phyloP scores from a whole-genome alignment of 1,140 invertebrate species.

The Pristionchus pacificus region DNA sequence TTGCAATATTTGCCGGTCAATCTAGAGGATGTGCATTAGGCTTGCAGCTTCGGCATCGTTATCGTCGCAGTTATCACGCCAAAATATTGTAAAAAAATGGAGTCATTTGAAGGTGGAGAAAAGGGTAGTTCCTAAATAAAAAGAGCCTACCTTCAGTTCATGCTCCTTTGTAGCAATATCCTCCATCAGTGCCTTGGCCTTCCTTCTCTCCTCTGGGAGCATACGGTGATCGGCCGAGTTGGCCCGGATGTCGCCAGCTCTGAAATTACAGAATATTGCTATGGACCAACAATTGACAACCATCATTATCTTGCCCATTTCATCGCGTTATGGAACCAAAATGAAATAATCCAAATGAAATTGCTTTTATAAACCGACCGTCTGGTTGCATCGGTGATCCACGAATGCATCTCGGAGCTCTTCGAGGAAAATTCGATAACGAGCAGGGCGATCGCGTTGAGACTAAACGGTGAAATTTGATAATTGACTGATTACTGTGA shows the following conservation, averaged over 20 bases:
- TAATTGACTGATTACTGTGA: neutral
- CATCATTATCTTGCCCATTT: no score
- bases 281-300: no score
- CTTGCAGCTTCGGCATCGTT: no score
- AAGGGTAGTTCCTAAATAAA: no score
- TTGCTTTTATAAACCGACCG: no score
- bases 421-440: constrained; percentile 33
- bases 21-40: no score
- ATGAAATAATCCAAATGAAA: constrained; percentile 12
- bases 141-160: constrained; percentile 10
- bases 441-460: constrained; percentile 29
- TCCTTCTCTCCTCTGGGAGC: neutral
- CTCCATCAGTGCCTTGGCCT: constrained; percentile 4
- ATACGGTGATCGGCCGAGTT: neutral
- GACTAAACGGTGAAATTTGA: constrained; percentile 9
- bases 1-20: no score
- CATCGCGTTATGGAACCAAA: neutral
- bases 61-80: no score
- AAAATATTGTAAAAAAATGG: no score
- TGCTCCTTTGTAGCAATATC: constrained; percentile 9
- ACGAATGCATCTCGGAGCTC: constrained; percentile 31
- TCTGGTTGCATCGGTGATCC: constrained; percentile 35
- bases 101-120: no score
- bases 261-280: neutral
- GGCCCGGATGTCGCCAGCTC: constrained; percentile 9